Evolutionary conservation across 2,797 vertebrate species (phyloP).

Genomic region (Tadarida brasiliensis): DNA sequence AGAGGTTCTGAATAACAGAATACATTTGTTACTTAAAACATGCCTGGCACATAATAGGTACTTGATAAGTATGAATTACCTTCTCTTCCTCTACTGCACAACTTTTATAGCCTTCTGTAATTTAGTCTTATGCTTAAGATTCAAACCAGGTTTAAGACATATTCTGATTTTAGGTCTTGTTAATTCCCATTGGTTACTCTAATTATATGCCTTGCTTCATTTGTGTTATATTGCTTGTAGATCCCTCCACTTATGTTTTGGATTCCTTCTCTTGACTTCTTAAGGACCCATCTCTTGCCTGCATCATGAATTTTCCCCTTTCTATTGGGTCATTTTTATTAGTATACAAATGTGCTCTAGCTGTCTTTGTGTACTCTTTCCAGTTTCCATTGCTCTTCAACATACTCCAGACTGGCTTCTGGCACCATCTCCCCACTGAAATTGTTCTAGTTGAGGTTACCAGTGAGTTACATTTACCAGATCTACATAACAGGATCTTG

Average conservation of each 20-base stretch:
- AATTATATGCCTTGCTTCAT: conserved; percentile 17
- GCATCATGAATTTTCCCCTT: conserved; percentile 12
- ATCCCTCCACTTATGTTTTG: neutral
- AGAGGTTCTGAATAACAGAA: conserved; percentile 30
- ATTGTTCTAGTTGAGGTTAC: neutral
- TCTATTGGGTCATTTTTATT: neutral
- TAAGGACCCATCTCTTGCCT: neutral
- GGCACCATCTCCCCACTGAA: neutral
- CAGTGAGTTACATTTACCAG: neutral
- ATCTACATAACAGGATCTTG: neutral
- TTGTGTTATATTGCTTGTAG: neutral
- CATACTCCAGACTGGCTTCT: neutral
- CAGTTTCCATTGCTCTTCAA: neutral
- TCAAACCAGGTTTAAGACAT: neutral
- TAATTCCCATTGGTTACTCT: neutral
- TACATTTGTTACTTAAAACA: conserved; percentile 20
- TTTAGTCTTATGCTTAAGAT: conserved; percentile 15
- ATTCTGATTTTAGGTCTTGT: neutral
- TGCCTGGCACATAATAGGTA: neutral
- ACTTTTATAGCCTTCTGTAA: neutral
- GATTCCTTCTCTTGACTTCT: conserved; percentile 33
- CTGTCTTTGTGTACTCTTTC: neutral
- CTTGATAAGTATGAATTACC: neutral
- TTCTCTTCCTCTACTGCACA: neutral
- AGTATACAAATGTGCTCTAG: neutral